A percentile compares a stretch with the other conserved stretches of the same genome.
phyloP scores from a whole-genome alignment of 2,797 vertebrate species.

The Thamnophis elegans region DNA sequence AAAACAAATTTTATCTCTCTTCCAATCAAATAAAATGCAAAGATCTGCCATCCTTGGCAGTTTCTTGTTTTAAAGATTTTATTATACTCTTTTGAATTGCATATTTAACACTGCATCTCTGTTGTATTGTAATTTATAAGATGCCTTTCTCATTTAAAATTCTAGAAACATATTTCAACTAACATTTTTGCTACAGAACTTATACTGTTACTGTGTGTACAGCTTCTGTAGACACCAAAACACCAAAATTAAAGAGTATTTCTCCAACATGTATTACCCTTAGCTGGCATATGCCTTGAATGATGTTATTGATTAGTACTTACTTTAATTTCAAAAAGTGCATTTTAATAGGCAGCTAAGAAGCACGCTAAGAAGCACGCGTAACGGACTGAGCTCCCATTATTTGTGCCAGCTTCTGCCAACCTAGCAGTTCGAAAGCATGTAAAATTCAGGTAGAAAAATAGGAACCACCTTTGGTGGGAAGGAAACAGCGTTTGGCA shows the following conservation, averaged over 20 bases:
- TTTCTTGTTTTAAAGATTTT: background rate
- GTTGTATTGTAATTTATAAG: background rate
- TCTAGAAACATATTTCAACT: background rate
- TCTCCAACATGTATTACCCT: background rate
- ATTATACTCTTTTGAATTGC: background rate
- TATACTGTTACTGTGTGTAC: background rate
- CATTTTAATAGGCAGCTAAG: background rate
- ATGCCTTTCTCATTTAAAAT: background rate
- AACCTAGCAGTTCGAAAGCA: too few relatives aligned
- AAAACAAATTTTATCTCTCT: constrained; percentile 8
- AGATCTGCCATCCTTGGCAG: background rate
- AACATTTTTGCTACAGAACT: background rate
- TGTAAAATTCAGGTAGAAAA: too few relatives aligned
- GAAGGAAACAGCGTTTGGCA: too few relatives aligned
- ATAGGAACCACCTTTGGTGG: too few relatives aligned
- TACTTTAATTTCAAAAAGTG: background rate
- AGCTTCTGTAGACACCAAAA: background rate
- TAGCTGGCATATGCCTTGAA: background rate
- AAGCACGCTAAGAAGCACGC: background rate
- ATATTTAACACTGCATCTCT: background rate
- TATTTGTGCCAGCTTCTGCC: too few relatives aligned
- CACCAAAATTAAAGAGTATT: background rate
- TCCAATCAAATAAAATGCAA: constrained; percentile 31
- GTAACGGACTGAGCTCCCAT: too few relatives aligned
- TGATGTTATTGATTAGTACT: background rate